Conservation (phyloP, 2,888 invertebrate species). For the Scaptomyza reducta region DNA sequence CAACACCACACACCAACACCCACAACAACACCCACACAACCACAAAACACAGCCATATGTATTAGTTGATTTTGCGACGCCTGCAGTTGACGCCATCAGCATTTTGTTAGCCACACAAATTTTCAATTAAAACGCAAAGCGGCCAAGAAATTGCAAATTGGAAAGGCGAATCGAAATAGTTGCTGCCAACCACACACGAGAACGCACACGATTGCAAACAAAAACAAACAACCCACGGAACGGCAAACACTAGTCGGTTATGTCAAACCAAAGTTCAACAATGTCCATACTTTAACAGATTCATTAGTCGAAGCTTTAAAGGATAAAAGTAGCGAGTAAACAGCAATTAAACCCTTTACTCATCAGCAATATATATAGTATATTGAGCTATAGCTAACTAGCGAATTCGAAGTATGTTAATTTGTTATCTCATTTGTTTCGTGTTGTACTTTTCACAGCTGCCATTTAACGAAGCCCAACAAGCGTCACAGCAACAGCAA, state of each 20-base stretch:
- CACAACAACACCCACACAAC: background rate
- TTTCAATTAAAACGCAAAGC: slow-evolving; percentile 62
- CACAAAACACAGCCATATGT: slow-evolving; percentile 29
- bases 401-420: background rate
- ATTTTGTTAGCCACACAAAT: slow-evolving; percentile 42
- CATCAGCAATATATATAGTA: background rate
- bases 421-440: slow-evolving; percentile 32
- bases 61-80: slow-evolving; percentile 4
- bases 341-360: background rate
- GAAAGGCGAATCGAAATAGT: slow-evolving; percentile 76
- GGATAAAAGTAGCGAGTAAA: too few relatives aligned
- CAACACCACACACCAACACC: background rate
- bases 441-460: slow-evolving; percentile 53
- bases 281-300: background rate
- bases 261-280: background rate
- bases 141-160: slow-evolving; percentile 69
- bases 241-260: slow-evolving; percentile 9
- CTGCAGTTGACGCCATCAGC: slow-evolving; percentile 9
- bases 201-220: slow-evolving; percentile 12
- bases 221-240: background rate
- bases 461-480: slow-evolving; percentile 78
- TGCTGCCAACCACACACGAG: slow-evolving; percentile 34
- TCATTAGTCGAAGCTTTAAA: too few relatives aligned
- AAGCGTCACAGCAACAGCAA: slow-evolving; percentile 65
- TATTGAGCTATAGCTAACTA: background rate